phyloP scores from a whole-genome alignment of 2,888 invertebrate species.

The Marasmarcha lunaedactyla region DNA sequence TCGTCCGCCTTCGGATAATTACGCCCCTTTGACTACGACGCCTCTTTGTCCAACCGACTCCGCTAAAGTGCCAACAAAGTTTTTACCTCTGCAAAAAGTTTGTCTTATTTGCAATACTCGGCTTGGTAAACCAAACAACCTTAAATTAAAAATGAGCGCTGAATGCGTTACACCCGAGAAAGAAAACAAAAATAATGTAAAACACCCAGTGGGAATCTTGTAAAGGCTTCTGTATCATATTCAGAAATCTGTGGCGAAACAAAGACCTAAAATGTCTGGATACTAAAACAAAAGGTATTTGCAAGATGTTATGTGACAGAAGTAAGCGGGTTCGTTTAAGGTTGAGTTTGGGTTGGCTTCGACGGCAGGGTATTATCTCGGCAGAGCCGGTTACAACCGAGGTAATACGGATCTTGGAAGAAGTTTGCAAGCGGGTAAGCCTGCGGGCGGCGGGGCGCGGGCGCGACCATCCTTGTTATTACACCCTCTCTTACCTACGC shows the following conservation, averaged over 20 bases:
- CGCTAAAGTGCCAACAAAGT: constrained; percentile 37
- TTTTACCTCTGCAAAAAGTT: constrained; percentile 23
- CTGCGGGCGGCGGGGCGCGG: constrained; percentile 38
- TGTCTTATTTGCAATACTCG: constrained; percentile 16
- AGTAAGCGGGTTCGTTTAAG: constrained; percentile 31
- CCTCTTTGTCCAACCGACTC: constrained; percentile 37
- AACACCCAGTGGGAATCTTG: neutral
- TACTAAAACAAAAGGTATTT: constrained; percentile 22
- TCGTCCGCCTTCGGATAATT: constrained; percentile 59
- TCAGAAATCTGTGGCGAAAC: constrained; percentile 11
- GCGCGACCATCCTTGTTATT: constrained; percentile 50
- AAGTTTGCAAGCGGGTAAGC: constrained; percentile 51
- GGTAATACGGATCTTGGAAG: constrained; percentile 56
- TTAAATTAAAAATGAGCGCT: constrained; percentile 8
- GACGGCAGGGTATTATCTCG: constrained; percentile 45
- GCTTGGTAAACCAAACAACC: constrained; percentile 6
- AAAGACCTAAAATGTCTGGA: constrained; percentile 22
- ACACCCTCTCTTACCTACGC: constrained; percentile 66
- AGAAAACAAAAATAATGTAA: neutral
- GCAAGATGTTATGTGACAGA: constrained; percentile 22
- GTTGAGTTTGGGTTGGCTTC: constrained; percentile 34
- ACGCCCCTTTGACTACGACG: constrained; percentile 51
- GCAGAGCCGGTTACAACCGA: constrained; percentile 49
- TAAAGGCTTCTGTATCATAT: constrained; percentile 5
- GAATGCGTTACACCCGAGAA: neutral